Conservation (phyloP, 2,888 invertebrate species). For the Zootermopsis nevadensis region DNA sequence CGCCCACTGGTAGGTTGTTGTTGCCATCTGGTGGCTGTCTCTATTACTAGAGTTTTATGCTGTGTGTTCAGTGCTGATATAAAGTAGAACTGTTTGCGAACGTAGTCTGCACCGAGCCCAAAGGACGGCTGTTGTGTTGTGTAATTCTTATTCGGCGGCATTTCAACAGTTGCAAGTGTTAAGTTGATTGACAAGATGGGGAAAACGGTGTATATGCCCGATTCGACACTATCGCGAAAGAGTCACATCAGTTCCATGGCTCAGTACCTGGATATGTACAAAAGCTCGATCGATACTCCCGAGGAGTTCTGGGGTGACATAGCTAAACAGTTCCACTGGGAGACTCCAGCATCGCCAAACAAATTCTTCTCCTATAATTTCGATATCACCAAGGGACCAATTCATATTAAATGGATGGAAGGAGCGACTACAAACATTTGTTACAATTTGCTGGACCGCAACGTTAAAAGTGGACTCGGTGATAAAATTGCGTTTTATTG, state of each 20-base stretch:
- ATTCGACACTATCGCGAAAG: constrained; percentile 68
- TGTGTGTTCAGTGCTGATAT: not conserved
- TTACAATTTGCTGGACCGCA: constrained; percentile 94
- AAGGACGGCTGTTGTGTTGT: not conserved
- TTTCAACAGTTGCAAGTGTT: constrained; percentile 15
- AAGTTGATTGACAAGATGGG: constrained; percentile 34
- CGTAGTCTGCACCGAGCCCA: not conserved
- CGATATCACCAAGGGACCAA: constrained; percentile 86
- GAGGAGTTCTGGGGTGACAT: constrained; percentile 94
- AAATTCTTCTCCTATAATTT: constrained; percentile 93
- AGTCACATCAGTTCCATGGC: constrained; percentile 77
- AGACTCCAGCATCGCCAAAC: constrained; percentile 77
- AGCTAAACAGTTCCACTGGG: constrained; percentile 95
- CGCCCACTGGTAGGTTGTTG: not conserved
- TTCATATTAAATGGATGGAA: constrained; percentile 94
- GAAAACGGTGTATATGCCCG: constrained; percentile 68
- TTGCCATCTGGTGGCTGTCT: constrained; percentile 30
- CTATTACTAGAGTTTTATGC: not conserved
- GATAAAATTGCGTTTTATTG: constrained; percentile 95
- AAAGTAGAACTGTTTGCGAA: not conserved
- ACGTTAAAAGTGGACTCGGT: constrained; percentile 88
- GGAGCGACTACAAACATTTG: constrained; percentile 95
- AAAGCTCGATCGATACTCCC: constrained; percentile 87
- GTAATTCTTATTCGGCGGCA: not conserved
- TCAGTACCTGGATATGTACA: constrained; percentile 86